These are phyloP conservation scores for Iphiclides podalirius DNA, from an alignment of 2,888 invertebrate species.

Conservation along the genomic window DNA sequence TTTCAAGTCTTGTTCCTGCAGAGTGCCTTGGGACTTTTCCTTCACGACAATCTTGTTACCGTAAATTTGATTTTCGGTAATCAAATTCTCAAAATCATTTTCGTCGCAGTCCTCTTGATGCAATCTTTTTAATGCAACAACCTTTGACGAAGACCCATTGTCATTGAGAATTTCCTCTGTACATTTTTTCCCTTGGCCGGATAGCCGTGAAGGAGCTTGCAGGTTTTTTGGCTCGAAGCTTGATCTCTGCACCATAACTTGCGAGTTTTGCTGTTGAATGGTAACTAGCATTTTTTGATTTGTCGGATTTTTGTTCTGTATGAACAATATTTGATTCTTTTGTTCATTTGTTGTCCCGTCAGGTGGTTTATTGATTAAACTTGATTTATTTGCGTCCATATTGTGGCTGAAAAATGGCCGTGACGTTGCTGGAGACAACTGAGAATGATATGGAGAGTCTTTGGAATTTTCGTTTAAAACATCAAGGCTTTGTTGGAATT, in stretches of 20 bases:
- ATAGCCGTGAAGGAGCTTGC: constrained; percentile 73
- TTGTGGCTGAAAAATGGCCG: constrained; percentile 52
- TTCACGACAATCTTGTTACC: constrained; percentile 79
- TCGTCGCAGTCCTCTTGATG: constrained; percentile 74
- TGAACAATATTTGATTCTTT: constrained; percentile 64
- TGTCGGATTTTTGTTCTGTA: constrained; percentile 57
- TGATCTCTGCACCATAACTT: constrained; percentile 60
- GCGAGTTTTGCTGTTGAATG: constrained; percentile 62
- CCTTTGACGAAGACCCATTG: constrained; percentile 57
- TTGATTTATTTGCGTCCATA: constrained; percentile 48
- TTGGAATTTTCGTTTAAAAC: constrained; percentile 31
- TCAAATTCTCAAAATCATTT: constrained; percentile 77
- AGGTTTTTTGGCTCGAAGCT: constrained; percentile 69
- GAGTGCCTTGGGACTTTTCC: constrained; percentile 70
- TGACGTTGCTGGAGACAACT: constrained; percentile 16
- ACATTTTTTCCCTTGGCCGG: constrained; percentile 62
- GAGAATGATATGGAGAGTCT: constrained; percentile 13
- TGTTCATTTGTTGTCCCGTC: constrained; percentile 54
- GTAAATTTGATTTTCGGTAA: constrained; percentile 78
- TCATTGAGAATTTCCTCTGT: constrained; percentile 60
- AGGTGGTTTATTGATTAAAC: constrained; percentile 48
- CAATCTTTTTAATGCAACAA: constrained; percentile 68
- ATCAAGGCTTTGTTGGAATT: constrained; percentile 52
- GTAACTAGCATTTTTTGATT: constrained; percentile 65
- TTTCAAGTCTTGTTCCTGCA: constrained; percentile 64